Evolutionary conservation across 2,797 vertebrate species (phyloP).

Genomic region (Erethizon dorsatum): DNA sequence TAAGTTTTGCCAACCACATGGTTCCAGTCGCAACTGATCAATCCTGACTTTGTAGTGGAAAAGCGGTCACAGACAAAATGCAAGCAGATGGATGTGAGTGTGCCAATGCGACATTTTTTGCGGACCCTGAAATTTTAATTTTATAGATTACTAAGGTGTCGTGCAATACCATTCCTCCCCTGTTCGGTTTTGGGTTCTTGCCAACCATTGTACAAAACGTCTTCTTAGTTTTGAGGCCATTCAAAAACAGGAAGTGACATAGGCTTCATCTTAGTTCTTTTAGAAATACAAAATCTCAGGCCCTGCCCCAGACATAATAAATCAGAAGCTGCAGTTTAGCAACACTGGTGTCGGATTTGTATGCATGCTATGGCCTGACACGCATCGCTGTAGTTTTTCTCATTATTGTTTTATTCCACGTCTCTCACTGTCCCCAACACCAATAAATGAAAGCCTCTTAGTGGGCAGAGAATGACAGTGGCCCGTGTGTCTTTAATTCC

Average conservation of each 20-base stretch:
- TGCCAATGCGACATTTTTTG: background rate
- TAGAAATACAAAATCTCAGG: background rate
- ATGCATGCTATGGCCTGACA: accelerated
- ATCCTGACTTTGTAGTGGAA: background rate
- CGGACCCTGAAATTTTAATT: background rate
- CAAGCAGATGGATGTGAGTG: background rate
- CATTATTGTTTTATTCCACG: background rate
- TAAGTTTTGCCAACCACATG: background rate
- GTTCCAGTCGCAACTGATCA: background rate
- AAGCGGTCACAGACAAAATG: background rate
- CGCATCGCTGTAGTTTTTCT: background rate
- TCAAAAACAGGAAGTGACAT: background rate
- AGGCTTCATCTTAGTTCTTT: background rate
- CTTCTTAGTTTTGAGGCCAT: background rate
- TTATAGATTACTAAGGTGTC: background rate
- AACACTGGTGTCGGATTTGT: background rate
- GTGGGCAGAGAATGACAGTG: background rate
- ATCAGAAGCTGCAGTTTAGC: background rate
- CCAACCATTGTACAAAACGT: background rate
- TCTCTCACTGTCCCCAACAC: background rate
- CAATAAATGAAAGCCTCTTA: background rate
- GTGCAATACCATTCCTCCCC: background rate
- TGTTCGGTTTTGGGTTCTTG: background rate
- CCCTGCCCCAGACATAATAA: background rate
- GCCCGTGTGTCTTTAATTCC: background rate